phyloP scores from a whole-genome alignment of 2,113 vertebrate species.

The Clupea harengus region DNA sequence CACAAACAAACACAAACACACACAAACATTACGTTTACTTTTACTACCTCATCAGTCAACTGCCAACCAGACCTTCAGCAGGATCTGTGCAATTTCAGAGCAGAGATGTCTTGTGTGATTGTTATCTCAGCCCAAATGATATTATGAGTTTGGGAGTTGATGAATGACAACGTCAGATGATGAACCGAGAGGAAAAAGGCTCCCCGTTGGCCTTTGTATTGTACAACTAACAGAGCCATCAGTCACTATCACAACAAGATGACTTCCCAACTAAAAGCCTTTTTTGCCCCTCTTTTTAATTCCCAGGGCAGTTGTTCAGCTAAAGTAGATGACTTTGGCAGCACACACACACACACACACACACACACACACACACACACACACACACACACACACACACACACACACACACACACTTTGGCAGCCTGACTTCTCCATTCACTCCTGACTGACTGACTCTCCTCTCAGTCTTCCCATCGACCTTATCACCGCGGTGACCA shows the following conservation, averaged over 20 bases:
- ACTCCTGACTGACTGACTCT: no score
- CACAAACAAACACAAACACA: background rate
- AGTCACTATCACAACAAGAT: background rate
- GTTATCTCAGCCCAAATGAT: background rate
- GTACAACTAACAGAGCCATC: background rate
- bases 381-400: no score
- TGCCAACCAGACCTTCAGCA: background rate
- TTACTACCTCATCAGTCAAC: background rate
- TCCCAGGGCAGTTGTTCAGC: background rate
- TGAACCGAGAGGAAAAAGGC: background rate
- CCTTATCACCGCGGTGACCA: background rate
- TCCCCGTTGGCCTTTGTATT: background rate
- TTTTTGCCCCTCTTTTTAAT: background rate
- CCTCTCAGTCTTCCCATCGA: background rate
- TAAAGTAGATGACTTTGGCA: background rate
- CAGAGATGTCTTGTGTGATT: background rate
- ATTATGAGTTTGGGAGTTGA: constrained; percentile 1
- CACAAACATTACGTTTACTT: background rate
- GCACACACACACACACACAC: background rate
- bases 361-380: no score
- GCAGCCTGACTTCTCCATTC: no score
- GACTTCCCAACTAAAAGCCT: background rate
- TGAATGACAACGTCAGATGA: background rate
- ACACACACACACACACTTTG: no score
- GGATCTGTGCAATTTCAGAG: background rate